Evolutionary conservation across 2,797 vertebrate species (phyloP).

Genomic region (Alca torda): DNA sequence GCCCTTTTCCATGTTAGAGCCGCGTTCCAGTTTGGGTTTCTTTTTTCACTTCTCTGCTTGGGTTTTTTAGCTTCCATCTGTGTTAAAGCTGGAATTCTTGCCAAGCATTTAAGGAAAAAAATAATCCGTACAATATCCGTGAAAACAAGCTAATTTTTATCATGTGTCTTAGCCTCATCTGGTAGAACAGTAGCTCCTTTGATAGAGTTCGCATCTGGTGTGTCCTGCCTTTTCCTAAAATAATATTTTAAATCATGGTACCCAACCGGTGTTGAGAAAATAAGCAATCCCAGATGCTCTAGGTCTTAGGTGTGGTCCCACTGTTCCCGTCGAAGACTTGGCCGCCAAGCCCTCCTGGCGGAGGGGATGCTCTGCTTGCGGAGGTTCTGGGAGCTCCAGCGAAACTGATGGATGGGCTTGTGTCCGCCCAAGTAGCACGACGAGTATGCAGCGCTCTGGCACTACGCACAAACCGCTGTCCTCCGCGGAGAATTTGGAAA

Average conservation of each 20-base stretch:
- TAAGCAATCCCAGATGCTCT: neutral
- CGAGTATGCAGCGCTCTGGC: neutral
- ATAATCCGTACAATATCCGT: neutral
- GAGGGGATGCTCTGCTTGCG: neutral
- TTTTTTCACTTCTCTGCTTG: neutral
- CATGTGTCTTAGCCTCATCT: neutral
- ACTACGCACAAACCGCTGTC: neutral
- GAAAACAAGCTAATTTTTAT: conserved; percentile 16
- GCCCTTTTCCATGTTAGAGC: neutral
- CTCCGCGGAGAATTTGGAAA: neutral
- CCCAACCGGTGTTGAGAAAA: conserved; percentile 19
- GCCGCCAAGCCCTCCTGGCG: neutral
- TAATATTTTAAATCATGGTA: neutral
- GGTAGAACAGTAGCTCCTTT: neutral
- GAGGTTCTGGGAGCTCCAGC: neutral
- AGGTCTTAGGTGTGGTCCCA: neutral
- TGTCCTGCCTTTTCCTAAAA: conserved; percentile 8
- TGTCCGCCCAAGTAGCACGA: neutral
- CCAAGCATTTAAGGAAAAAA: neutral
- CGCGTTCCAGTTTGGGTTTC: neutral
- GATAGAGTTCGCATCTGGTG: neutral
- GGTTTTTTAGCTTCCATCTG: neutral
- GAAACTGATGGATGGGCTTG: neutral
- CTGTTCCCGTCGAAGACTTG: neutral
- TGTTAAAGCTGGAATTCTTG: neutral